Conservation (phyloP, 2,797 vertebrate genomes). For the Squalus acanthias region DNA sequence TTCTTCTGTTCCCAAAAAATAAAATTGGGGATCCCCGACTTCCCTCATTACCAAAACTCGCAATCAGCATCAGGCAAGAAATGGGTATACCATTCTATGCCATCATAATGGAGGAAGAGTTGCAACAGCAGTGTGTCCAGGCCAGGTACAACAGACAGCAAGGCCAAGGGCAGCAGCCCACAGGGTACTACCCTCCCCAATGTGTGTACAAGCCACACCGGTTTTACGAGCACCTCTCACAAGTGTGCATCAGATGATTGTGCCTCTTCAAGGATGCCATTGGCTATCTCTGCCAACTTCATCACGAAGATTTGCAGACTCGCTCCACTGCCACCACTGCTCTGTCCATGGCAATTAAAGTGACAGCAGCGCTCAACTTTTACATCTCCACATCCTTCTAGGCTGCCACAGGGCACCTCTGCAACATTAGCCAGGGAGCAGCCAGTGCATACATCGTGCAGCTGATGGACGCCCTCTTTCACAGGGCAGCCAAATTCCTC, state of each 20-base stretch:
- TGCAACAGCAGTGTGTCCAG: no score
- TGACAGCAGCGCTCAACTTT: not conserved
- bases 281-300: not conserved
- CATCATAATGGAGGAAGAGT: not conserved
- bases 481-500: not conserved
- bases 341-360: not conserved
- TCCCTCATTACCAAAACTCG: not conserved
- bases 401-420: not conserved
- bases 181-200: not conserved
- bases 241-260: no score
- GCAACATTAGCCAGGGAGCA: not conserved
- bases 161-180: not conserved
- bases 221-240: not conserved
- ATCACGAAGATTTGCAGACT: not conserved
- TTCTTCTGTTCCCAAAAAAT: not conserved
- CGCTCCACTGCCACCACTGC: not conserved
- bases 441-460: not conserved
- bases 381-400: not conserved
- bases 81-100: not conserved
- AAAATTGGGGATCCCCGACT: not conserved
- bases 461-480: not conserved
- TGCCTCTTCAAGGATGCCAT: not conserved
- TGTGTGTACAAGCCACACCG: not conserved
- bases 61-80: not conserved
- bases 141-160: no score